Conservation (phyloP, 2,888 invertebrate genomes). For the Molorchus minor region DNA sequence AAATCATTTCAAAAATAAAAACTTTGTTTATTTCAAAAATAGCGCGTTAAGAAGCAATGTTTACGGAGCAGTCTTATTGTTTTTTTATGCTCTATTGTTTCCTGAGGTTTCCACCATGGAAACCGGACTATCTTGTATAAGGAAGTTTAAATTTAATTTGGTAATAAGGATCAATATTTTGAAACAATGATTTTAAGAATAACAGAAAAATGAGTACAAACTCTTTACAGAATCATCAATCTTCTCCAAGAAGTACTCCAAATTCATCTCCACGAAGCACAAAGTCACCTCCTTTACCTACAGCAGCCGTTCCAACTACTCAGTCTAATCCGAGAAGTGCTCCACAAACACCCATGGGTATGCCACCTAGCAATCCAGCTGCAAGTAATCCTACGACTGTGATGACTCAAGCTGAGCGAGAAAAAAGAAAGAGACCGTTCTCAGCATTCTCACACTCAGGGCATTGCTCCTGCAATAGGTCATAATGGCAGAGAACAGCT, state of each 20-base stretch:
- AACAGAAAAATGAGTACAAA: background rate
- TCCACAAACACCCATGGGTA: constrained; percentile 67
- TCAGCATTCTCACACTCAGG: constrained; percentile 41
- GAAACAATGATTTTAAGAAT: too few species aligned
- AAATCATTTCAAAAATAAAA: too few species aligned
- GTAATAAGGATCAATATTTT: too few species aligned
- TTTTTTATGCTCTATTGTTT: too few species aligned
- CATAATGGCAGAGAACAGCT: constrained; percentile 41
- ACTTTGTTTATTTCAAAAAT: too few species aligned
- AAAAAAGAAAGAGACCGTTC: constrained; percentile 25
- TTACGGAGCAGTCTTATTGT: too few species aligned
- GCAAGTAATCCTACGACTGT: constrained; percentile 55
- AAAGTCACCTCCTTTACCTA: constrained; percentile 81
- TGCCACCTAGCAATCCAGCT: constrained; percentile 52
- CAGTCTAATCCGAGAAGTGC: constrained; percentile 60
- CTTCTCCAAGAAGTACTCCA: constrained; percentile 85
- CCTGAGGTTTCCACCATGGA: too few species aligned
- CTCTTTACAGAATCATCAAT: constrained; percentile 76
- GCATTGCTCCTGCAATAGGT: constrained; percentile 27
- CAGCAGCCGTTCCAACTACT: constrained; percentile 63
- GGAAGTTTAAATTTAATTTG: background rate
- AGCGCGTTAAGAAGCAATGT: too few species aligned
- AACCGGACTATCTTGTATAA: too few species aligned
- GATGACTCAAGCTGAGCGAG: constrained; percentile 29
- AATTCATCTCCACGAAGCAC: constrained; percentile 88